phyloP scores from a whole-genome alignment of 2,113 vertebrate species.

The Origma solitaria region DNA sequence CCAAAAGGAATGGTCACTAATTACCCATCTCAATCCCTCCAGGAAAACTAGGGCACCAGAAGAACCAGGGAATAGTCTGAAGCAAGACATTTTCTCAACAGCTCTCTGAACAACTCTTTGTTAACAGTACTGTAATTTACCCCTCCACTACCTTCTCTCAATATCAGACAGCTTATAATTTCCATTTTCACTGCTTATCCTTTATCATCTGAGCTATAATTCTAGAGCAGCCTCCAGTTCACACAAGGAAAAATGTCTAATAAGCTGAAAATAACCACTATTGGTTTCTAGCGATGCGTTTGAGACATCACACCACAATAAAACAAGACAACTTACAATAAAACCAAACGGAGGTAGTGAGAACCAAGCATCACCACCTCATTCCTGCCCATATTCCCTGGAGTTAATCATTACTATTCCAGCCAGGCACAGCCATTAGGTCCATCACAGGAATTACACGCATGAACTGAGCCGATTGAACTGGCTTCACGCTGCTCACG shows the following conservation, averaged over 20 bases:
- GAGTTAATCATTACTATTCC: neutral
- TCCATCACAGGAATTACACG: neutral
- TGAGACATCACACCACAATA: neutral
- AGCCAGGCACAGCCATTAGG: neutral
- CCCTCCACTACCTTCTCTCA: neutral
- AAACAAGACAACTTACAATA: neutral
- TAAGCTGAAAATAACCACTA: neutral
- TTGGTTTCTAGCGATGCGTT: neutral
- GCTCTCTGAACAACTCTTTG: neutral
- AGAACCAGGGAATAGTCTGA: neutral
- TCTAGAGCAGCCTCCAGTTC: neutral
- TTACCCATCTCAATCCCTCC: neutral
- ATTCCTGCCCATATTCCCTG: neutral
- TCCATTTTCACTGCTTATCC: neutral
- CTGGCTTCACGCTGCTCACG: neutral
- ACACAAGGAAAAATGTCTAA: neutral
- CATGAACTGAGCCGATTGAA: neutral
- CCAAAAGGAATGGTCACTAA: neutral
- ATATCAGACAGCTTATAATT: neutral
- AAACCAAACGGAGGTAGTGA: neutral
- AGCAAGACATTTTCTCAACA: neutral
- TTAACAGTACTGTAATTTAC: neutral
- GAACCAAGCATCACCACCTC: neutral
- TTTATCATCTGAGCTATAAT: neutral
- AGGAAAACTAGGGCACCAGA: neutral